These are phyloP conservation scores for Catharus ustulatus DNA, from an alignment of 2,797 vertebrate genomes.

Conservation along the genomic window DNA sequence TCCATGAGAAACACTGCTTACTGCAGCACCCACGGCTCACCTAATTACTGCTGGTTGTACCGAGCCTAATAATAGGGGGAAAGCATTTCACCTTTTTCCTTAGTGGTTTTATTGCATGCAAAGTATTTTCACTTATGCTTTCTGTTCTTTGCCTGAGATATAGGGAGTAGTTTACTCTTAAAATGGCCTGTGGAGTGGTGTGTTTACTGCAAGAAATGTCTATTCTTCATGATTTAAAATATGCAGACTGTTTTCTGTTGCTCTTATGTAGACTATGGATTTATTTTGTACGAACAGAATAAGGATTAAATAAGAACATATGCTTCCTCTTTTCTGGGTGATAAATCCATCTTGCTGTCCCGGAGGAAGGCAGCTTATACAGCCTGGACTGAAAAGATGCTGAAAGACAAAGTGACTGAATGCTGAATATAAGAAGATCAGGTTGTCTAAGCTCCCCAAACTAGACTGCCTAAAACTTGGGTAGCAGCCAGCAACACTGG, in stretches of 20 bases:
- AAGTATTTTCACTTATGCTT: neutral
- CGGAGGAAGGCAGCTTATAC: slow-evolving; percentile 11
- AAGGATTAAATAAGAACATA: slow-evolving; percentile 52
- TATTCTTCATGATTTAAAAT: neutral
- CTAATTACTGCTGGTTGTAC: neutral
- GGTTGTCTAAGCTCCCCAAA: slow-evolving; percentile 38
- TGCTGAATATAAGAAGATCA: slow-evolving; percentile 35
- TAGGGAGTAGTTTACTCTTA: neutral
- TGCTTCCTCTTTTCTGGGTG: neutral
- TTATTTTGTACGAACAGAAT: neutral
- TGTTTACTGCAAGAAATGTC: neutral
- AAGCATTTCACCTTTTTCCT: neutral
- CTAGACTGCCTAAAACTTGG: slow-evolving; percentile 27
- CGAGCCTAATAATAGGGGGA: neutral
- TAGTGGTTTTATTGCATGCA: neutral
- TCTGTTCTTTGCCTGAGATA: neutral
- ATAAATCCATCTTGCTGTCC: slow-evolving; percentile 43
- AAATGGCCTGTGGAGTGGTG: neutral
- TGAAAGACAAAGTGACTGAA: slow-evolving; percentile 30
- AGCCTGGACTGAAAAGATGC: slow-evolving; percentile 31
- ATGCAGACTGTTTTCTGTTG: neutral
- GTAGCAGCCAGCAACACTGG: slow-evolving; percentile 9
- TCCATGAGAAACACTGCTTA: slow-evolving; percentile 15
- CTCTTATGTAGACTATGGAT: neutral
- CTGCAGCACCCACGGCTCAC: neutral